These are phyloP conservation scores for Heliconius hortense DNA, from an alignment of 2,888 invertebrate genomes.

Conservation along the genomic window DNA sequence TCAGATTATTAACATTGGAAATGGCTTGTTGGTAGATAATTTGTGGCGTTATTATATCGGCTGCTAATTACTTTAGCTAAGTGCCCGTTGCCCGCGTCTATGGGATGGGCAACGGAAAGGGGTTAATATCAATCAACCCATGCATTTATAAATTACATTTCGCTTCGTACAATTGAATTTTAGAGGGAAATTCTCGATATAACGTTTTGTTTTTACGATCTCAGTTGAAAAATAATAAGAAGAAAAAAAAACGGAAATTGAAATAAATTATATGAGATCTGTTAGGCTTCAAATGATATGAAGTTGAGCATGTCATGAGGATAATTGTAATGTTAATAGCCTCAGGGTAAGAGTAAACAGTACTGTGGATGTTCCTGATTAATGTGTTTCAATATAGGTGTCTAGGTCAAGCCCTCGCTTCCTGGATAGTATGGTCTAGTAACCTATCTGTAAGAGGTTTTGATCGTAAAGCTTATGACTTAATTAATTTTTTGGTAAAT, in stretches of 20 bases:
- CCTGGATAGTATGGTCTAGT: background rate
- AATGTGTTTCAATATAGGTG: slow-evolving; percentile 6
- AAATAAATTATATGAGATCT: background rate
- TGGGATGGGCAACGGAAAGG: slow-evolving; percentile 33
- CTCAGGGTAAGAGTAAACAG: slow-evolving; percentile 9
- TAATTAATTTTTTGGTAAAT: background rate
- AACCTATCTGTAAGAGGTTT: background rate
- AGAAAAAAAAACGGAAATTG: background rate
- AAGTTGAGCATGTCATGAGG: background rate
- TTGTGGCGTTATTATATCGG: slow-evolving; percentile 44
- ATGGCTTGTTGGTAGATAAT: slow-evolving; percentile 38
- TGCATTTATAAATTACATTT: slow-evolving; percentile 28
- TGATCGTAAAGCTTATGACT: background rate
- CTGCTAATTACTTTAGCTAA: slow-evolving; percentile 45
- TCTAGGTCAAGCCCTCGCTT: slow-evolving; percentile 12
- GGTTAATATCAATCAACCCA: slow-evolving; percentile 28
- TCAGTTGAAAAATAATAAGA: background rate
- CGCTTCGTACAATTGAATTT: slow-evolving; percentile 18
- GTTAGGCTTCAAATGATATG: background rate
- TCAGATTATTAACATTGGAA: slow-evolving; percentile 36
- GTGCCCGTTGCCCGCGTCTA: slow-evolving; percentile 38
- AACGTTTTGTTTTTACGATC: background rate
- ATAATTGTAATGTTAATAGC: slow-evolving; percentile 3
- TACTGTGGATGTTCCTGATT: background rate
- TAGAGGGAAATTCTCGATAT: background rate